A percentile compares a stretch with the other conserved stretches of the same genome.
Evolutionary conservation across 2,888 invertebrate genomes (phyloP).

Genomic region (Drosophila paucipuncta): DNA sequence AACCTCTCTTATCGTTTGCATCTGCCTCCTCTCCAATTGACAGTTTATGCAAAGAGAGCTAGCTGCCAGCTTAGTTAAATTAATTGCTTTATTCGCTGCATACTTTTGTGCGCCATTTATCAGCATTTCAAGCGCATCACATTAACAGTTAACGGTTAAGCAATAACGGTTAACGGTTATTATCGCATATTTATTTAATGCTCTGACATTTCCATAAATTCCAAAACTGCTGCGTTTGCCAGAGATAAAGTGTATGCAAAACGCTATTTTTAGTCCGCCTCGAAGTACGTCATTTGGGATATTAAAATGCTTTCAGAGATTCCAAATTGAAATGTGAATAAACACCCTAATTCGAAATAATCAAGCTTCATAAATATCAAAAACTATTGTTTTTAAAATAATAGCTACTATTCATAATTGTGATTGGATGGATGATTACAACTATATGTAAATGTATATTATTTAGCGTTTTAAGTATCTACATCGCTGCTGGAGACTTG

Average conservation of each 20-base stretch:
- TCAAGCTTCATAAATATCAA: too few relatives aligned
- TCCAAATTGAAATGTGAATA: background rate
- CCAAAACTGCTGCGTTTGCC: constrained; percentile 20
- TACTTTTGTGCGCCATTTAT: constrained; percentile 47
- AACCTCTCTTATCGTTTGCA: background rate
- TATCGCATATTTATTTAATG: constrained; percentile 8
- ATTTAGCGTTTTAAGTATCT: background rate
- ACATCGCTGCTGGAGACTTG: background rate
- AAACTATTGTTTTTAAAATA: too few relatives aligned
- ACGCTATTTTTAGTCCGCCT: constrained; percentile 4
- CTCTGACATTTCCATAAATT: constrained; percentile 4
- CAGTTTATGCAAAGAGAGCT: background rate
- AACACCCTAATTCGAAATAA: too few relatives aligned
- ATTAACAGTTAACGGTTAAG: constrained; percentile 15
- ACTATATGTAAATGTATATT: background rate
- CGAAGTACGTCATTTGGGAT: background rate
- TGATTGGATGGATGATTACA: background rate
- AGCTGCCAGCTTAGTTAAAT: constrained; percentile 29
- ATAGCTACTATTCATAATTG: background rate
- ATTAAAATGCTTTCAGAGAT: background rate
- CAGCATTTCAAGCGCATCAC: constrained; percentile 16
- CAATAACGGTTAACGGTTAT: constrained; percentile 1
- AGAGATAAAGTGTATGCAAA: background rate
- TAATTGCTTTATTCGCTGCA: constrained; percentile 57
- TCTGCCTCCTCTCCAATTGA: background rate